Percentiles rank a stretch among this genome's conserved stretches.
phyloP scores from a whole-genome alignment of 1,140 invertebrate genomes.

The Diabrotica undecimpunctata region DNA sequence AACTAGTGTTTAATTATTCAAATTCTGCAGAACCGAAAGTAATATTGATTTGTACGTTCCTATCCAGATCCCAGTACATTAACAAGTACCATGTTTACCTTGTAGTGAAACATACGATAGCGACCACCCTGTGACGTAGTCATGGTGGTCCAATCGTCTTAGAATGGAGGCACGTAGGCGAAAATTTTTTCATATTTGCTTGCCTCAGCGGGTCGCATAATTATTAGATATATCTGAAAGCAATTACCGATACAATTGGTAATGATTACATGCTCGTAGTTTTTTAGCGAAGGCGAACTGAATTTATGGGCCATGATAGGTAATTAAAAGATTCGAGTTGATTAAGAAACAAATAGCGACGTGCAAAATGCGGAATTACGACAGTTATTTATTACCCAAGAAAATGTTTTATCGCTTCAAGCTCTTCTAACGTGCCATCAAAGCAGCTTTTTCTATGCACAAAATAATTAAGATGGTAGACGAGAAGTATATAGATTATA shows the following conservation, averaged over 20 bases:
- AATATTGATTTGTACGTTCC: not conserved
- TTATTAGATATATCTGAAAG: constrained; percentile 3
- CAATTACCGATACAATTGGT: not conserved
- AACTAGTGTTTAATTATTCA: too few species aligned
- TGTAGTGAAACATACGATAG: not conserved
- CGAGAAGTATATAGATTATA: too few species aligned
- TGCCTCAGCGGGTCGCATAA: not conserved
- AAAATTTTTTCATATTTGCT: not conserved
- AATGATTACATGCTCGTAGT: not conserved
- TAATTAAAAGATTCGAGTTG: too few species aligned
- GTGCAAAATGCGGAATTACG: too few species aligned
- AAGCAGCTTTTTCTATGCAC: too few species aligned
- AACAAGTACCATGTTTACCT: not conserved
- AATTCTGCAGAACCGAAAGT: not conserved
- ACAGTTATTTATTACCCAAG: too few species aligned
- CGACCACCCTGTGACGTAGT: not conserved
- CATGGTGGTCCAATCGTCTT: constrained; percentile 1
- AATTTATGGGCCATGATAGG: not conserved
- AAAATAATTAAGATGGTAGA: too few species aligned
- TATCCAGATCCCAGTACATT: not conserved
- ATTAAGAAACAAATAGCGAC: too few species aligned
- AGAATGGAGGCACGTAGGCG: not conserved
- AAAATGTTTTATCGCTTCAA: too few species aligned
- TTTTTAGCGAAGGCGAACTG: not conserved
- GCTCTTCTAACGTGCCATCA: too few species aligned